Evolutionary conservation across 92 coral and sea anemone genomes (phyloP), one percentile per base, ranked within the genome.

Genomic region (Plumapathes pennacea): DNA sequence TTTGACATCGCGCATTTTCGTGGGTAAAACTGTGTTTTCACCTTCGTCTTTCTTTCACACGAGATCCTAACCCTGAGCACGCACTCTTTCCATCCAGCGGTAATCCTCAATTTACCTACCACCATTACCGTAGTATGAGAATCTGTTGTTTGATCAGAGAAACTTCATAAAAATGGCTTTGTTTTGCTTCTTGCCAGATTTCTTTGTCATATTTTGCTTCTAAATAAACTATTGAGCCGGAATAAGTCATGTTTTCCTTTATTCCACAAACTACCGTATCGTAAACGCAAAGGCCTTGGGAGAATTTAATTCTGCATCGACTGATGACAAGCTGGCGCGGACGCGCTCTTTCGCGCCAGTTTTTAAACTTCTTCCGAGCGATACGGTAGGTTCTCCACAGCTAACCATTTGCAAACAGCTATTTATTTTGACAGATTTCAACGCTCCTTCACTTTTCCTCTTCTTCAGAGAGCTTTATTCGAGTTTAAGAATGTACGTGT

Each of bases 1-100:
- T 53, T 94, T 89, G 9, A 94, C 99, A 64, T 94, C 99, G 46
- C 81, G 84, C 99, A 94, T 94, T 69, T 68, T 81, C 7, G 5
- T n/a, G n/a, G n/a, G n/a, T n/a, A n/a, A n/a, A n/a, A n/a, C n/a
- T n/a, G n/a, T 23, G 33, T 33, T 25, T 28, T 27, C 47, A 37
- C 29, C 37, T n/a, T n/a, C n/a, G n/a, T n/a, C n/a, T n/a, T n/a
- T n/a, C n/a, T n/a, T n/a, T n/a, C n/a, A n/a, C n/a, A n/a, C n/a
- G n/a, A n/a, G n/a, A n/a, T n/a, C n/a, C n/a, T n/a, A n/a, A n/a
- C n/a, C n/a, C n/a, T n/a, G n/a, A n/a, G n/a, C n/a, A n/a, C n/a
- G n/a, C n/a, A n/a, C n/a, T n/a, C n/a, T n/a, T n/a, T n/a, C n/a
- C n/a, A n/a, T n/a, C n/a, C n/a, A n/a, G n/a, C n/a, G n/a, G n/a